phyloP scores from a whole-genome alignment of 2,888 invertebrate genomes.

The Mesorhabditis sp. region DNA sequence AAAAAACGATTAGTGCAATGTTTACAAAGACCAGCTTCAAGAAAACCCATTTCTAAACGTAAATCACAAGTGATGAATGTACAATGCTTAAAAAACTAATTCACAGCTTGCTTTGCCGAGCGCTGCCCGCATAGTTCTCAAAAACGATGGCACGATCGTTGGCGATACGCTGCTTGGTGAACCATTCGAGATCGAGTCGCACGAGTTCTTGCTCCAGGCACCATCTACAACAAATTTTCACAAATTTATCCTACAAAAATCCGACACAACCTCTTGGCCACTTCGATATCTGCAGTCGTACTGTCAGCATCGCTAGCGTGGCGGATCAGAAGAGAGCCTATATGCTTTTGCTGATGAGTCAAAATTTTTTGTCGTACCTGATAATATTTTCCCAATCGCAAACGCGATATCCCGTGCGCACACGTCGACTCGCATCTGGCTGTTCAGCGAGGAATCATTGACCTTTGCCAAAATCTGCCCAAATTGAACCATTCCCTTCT shows the following conservation, averaged over 20 bases:
- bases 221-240: constrained; percentile 15
- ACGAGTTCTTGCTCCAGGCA: constrained; percentile 36
- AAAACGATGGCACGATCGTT: constrained; percentile 40
- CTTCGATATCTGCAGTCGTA: constrained; percentile 32
- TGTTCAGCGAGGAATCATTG: constrained; percentile 15
- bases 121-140: constrained; percentile 28
- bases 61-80: too few species aligned
- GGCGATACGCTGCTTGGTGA: constrained; percentile 23
- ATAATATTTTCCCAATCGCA: constrained; percentile 60
- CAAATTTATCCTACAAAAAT: not conserved
- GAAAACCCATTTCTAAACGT: too few species aligned
- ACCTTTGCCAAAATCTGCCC: constrained; percentile 26
- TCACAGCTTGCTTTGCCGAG: constrained; percentile 11
- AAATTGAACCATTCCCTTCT: constrained; percentile 23
- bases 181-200: constrained; percentile 31
- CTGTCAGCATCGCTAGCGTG: constrained; percentile 53
- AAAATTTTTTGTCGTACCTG: constrained; percentile 44
- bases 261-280: constrained; percentile 27
- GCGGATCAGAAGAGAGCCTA: constrained; percentile 58
- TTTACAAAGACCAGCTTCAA: too few species aligned
- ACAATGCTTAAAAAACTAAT: not conserved
- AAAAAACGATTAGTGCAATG: too few species aligned
- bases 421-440: constrained; percentile 51
- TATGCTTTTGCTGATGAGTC: not conserved
- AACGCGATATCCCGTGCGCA: constrained; percentile 64